phyloP scores from a whole-genome alignment of 92 coral and sea anemone species.

The Epizoanthus fatuus region DNA sequence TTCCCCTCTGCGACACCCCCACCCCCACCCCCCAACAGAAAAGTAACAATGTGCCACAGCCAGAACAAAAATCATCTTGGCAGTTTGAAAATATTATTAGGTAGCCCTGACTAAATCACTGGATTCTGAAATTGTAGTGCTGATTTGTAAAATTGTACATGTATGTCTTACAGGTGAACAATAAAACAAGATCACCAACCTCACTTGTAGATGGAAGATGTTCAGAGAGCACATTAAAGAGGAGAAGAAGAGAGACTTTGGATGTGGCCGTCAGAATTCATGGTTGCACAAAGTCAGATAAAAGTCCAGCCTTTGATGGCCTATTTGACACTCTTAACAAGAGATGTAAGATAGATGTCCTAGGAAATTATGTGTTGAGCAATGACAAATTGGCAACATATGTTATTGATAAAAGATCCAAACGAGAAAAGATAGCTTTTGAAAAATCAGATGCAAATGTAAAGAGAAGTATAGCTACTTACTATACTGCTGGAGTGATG shows the following conservation, averaged over 20 bases:
- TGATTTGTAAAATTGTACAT: too few relatives aligned
- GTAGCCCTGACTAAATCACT: too few relatives aligned
- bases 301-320: slow-evolving; percentile 69
- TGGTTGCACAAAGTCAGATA: slow-evolving; percentile 63
- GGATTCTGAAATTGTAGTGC: too few relatives aligned
- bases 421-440: slow-evolving; percentile 50
- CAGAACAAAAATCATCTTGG: too few relatives aligned
- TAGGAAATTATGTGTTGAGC: slow-evolving; percentile 69
- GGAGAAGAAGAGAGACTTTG: slow-evolving; percentile 55
- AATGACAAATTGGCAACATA: slow-evolving; percentile 60
- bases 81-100: too few relatives aligned
- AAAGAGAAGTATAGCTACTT: slow-evolving; percentile 70
- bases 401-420: slow-evolving; percentile 54
- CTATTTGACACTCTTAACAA: slow-evolving; percentile 63
- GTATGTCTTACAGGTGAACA: background rate
- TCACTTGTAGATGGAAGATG: background rate
- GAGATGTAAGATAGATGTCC: slow-evolving; percentile 65
- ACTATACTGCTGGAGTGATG: slow-evolving; percentile 80
- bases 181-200: slow-evolving; percentile 45
- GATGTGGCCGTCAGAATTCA: slow-evolving; percentile 49
- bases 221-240: slow-evolving; percentile 20
- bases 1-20: too few relatives aligned
- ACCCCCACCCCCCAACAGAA: too few relatives aligned
- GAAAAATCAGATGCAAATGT: slow-evolving; percentile 51
- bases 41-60: too few relatives aligned